phyloP scores from a whole-genome alignment of 2,888 invertebrate genomes.

The Thera obeliscata region DNA sequence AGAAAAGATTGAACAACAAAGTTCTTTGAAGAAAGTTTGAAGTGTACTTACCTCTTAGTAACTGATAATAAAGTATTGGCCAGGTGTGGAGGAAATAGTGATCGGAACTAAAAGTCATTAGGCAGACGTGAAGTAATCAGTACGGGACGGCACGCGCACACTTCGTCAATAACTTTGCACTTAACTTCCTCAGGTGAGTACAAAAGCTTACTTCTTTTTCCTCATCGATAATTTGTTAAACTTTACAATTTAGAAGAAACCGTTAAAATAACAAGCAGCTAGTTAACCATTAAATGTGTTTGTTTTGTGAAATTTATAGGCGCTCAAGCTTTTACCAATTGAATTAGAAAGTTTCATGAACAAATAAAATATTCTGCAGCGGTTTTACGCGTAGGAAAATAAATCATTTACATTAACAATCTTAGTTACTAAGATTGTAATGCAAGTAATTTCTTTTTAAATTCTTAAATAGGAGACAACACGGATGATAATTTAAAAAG shows the following conservation, averaged over 20 bases:
- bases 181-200: constrained; percentile 50
- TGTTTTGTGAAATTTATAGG: neutral
- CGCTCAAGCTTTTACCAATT: neutral
- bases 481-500: too few relatives aligned
- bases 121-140: constrained; percentile 60
- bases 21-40: constrained; percentile 38
- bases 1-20: constrained; percentile 9
- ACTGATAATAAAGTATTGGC: constrained; percentile 48
- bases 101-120: constrained; percentile 62
- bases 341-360: neutral
- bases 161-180: constrained; percentile 55
- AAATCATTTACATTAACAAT: neutral
- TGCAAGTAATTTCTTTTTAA: too few relatives aligned
- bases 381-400: neutral
- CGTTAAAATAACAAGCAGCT: constrained; percentile 10
- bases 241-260: constrained; percentile 21
- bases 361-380: neutral
- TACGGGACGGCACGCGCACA: constrained; percentile 50
- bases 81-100: constrained; percentile 46
- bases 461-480: too few relatives aligned
- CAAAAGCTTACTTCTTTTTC: constrained; percentile 15
- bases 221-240: constrained; percentile 18
- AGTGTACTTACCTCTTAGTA: constrained; percentile 36
- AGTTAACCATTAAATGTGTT: neutral
- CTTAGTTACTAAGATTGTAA: too few relatives aligned